Evolutionary conservation across 1,140 invertebrate species (phyloP).

Genomic region (Drosophila nannoptera): DNA sequence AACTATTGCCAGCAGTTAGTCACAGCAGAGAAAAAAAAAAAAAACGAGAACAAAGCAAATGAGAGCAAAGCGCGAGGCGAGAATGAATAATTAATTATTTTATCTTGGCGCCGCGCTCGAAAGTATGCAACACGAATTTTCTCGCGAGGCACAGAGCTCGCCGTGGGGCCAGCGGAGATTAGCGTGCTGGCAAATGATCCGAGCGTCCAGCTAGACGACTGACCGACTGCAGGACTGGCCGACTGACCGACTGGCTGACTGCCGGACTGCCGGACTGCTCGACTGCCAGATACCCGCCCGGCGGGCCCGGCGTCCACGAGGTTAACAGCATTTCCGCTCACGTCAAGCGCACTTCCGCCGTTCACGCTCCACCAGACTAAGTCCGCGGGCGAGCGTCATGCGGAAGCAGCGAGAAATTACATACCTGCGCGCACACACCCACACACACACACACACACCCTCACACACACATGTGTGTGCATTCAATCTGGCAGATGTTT

Average conservation of each 20-base stretch:
- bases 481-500: slow-evolving; percentile 1
- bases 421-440: slow-evolving; percentile 1
- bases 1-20: no score
- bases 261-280: background rate
- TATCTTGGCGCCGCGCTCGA: slow-evolving; percentile 14
- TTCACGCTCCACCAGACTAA: slow-evolving; percentile 31
- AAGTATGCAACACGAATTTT: slow-evolving; percentile 49
- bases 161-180: slow-evolving; percentile 7
- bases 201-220: background rate
- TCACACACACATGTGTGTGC: slow-evolving; percentile 3
- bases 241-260: background rate
- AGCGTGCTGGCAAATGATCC: background rate
- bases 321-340: slow-evolving; percentile 42
- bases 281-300: background rate
- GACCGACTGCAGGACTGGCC: background rate
- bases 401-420: slow-evolving; percentile 1
- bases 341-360: slow-evolving; percentile 30
- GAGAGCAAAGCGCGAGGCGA: no score
- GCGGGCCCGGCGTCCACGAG: slow-evolving; percentile 1
- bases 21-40: no score
- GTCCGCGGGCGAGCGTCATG: background rate
- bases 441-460: slow-evolving; percentile 4
- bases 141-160: slow-evolving; percentile 16
- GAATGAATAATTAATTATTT: no score
- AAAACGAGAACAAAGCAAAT: no score